Percentiles rank a stretch among this genome's conserved stretches.
Evolutionary conservation across 1,140 invertebrate species (phyloP).

Genomic region (Drosophila busckii): DNA sequence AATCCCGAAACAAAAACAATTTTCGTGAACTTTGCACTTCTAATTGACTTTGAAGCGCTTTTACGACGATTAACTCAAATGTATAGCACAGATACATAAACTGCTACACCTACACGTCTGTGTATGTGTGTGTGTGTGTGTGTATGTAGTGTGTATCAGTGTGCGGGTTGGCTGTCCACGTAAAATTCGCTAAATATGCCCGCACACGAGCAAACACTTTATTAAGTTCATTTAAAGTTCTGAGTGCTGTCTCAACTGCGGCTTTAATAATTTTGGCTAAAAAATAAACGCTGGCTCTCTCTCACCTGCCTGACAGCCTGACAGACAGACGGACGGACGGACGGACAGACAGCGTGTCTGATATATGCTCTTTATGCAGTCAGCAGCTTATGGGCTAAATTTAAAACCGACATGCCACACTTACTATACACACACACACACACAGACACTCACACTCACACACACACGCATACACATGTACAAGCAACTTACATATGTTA

Average conservation of each 20-base stretch:
- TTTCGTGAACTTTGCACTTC: slow-evolving; percentile 49
- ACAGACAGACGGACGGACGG: too few species aligned
- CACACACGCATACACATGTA: slow-evolving; percentile 5
- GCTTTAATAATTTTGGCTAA: slow-evolving; percentile 49
- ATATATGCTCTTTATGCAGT: slow-evolving; percentile 1
- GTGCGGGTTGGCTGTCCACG: not conserved
- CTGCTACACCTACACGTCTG: slow-evolving; percentile 4
- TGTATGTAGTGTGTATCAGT: not conserved
- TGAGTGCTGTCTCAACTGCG: slow-evolving; percentile 46
- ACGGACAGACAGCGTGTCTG: too few species aligned
- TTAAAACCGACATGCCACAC: slow-evolving; percentile 51
- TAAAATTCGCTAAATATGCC: slow-evolving; percentile 9
- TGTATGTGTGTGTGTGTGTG: not conserved
- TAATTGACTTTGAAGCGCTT: slow-evolving; percentile 57
- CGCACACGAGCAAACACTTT: slow-evolving; percentile 23
- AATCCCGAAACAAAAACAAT: slow-evolving; percentile 10
- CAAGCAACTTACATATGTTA: slow-evolving; percentile 72
- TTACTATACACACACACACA: slow-evolving; percentile 12
- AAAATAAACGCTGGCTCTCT: not conserved
- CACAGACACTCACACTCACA: not conserved
- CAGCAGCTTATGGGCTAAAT: slow-evolving; percentile 62
- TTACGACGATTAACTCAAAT: slow-evolving; percentile 58
- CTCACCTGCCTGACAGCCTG: not conserved
- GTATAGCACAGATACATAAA: slow-evolving; percentile 48
- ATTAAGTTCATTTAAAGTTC: slow-evolving; percentile 68